phyloP scores from a whole-genome alignment of 2,888 invertebrate genomes.

The Bruchidius siliquastri region DNA sequence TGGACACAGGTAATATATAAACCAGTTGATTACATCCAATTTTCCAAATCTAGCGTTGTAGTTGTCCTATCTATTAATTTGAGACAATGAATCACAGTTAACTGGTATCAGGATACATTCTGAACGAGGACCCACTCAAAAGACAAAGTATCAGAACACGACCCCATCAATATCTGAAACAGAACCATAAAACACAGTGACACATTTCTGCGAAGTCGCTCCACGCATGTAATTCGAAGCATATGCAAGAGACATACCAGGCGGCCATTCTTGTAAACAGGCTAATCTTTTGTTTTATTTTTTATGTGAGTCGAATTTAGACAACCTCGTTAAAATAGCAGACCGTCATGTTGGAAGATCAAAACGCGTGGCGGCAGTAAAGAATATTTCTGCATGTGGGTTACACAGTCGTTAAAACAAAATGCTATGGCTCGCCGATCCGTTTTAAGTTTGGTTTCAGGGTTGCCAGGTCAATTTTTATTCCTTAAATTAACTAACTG shows the following conservation, averaged over 20 bases:
- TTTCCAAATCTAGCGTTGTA: too few species aligned
- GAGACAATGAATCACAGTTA: too few species aligned
- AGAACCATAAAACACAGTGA: background rate
- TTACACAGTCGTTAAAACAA: background rate
- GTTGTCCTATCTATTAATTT: too few species aligned
- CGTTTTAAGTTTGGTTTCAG: too few species aligned
- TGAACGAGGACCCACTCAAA: background rate
- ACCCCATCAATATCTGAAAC: background rate
- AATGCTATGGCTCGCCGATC: too few species aligned
- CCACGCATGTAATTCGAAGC: background rate
- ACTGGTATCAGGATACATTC: too few species aligned
- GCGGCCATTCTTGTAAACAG: background rate
- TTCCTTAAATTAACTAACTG: too few species aligned
- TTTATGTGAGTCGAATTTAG: background rate
- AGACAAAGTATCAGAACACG: background rate
- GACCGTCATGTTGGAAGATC: background rate
- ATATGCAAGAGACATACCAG: background rate
- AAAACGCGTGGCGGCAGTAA: background rate
- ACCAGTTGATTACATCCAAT: too few species aligned
- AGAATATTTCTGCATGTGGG: background rate
- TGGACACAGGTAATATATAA: too few species aligned
- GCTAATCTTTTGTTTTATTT: background rate
- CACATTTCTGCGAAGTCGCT: background rate
- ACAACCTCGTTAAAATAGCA: background rate
- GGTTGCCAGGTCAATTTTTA: too few species aligned